Evolutionary conservation across 2,797 vertebrate genomes (phyloP).

Genomic region (Melanotaenia pygmaea): DNA sequence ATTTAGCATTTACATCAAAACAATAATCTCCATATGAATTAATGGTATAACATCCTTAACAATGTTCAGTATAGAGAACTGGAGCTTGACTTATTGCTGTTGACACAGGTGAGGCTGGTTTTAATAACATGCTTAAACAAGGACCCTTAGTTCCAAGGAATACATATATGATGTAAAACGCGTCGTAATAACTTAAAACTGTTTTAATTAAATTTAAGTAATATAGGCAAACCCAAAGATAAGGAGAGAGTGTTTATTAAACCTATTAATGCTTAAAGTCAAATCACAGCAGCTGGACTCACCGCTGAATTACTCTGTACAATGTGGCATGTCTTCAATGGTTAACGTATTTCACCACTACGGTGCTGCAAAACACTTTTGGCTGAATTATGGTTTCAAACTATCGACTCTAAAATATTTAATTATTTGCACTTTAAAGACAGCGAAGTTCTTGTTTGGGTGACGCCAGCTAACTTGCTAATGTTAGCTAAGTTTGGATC

Average conservation of each 20-base stretch:
- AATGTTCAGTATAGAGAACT: not conserved
- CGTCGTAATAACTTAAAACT: not conserved
- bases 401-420: not conserved
- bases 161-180: not conserved
- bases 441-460: constrained; percentile 25
- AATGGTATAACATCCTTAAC: no score
- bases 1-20: not conserved
- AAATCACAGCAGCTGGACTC: constrained; percentile 64
- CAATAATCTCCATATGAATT: not conserved
- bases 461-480: constrained; percentile 66
- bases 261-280: constrained; percentile 8
- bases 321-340: not conserved
- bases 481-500: constrained; percentile 62
- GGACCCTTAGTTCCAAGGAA: not conserved
- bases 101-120: not conserved
- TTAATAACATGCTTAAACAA: not conserved
- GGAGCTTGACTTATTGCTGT: no score
- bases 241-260: not conserved
- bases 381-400: not conserved
- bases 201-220: not conserved
- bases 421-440: not conserved
- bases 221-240: not conserved
- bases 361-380: not conserved
- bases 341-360: not conserved
- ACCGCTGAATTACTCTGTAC: constrained; percentile 6